These are phyloP conservation scores for Ormyrus thymus DNA, from an alignment of 2,888 invertebrate species.

Conservation along the genomic window DNA sequence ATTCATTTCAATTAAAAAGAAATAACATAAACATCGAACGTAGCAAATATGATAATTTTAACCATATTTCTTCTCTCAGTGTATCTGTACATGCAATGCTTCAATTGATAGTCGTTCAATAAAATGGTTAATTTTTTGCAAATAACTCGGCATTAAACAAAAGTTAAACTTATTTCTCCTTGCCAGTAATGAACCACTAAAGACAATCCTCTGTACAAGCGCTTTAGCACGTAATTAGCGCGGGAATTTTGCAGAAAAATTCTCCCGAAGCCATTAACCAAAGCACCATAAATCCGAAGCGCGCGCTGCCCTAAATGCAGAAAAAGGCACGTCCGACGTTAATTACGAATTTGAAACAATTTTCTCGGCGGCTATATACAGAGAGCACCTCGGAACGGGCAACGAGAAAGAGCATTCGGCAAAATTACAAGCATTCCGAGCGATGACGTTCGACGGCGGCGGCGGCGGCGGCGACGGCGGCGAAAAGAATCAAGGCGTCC, in stretches of 20 bases:
- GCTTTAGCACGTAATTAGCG: not conserved
- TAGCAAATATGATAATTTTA: no score
- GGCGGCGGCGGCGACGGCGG: not conserved
- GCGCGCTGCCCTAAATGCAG: conserved; percentile 1
- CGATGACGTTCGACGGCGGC: conserved; percentile 2
- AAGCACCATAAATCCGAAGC: not conserved
- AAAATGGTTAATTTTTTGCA: no score
- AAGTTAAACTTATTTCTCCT: no score
- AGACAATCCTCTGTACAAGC: not conserved
- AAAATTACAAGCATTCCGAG: conserved; percentile 41
- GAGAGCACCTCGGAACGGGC: no score
- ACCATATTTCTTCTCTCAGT: no score
- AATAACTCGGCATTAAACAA: no score
- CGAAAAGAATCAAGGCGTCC: not conserved
- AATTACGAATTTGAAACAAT: conserved; percentile 30
- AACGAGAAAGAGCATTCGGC: not conserved
- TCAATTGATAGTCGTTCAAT: no score
- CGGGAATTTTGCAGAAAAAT: not conserved
- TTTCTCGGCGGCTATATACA: not conserved
- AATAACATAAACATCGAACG: no score
- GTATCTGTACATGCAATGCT: no score
- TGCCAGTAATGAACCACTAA: no score
- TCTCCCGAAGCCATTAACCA: conserved; percentile 9
- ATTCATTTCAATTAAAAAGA: no score
- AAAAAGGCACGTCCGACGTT: not conserved